Conservation (phyloP, 2,888 invertebrate genomes). For the Eilema caniola region DNA sequence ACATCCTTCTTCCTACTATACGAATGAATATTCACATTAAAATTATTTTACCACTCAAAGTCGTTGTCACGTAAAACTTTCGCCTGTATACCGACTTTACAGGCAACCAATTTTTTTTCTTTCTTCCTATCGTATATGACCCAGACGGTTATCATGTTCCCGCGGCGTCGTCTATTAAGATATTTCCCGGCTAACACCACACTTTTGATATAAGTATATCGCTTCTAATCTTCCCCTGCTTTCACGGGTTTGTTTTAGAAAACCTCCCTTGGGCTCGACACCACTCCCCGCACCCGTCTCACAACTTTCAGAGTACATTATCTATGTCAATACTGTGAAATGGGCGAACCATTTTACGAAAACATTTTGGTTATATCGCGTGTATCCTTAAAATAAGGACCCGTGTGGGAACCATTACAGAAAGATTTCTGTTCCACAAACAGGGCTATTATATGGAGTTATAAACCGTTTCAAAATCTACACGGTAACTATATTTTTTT, state of each 20-base stretch:
- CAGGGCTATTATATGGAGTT: conserved; percentile 58
- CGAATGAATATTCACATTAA: no score
- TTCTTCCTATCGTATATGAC: conserved; percentile 52
- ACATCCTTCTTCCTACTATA: no score
- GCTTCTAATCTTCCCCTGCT: conserved; percentile 74
- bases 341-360: conserved; percentile 77
- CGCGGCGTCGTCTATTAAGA: conserved; percentile 59
- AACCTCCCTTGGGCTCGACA: conserved; percentile 67
- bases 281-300: conserved; percentile 55
- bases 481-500: conserved; percentile 51
- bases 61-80: no score
- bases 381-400: conserved; percentile 78
- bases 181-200: conserved; percentile 61
- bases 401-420: conserved; percentile 78
- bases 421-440: conserved; percentile 74
- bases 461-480: conserved; percentile 53
- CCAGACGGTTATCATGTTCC: conserved; percentile 57
- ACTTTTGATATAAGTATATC: conserved; percentile 70
- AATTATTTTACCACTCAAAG: no score
- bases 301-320: conserved; percentile 72
- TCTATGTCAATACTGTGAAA: conserved; percentile 81
- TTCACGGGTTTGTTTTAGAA: conserved; percentile 78
- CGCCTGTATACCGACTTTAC: no score
- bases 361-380: conserved; percentile 80
- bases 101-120: no score